Base-by-base conservation (phyloP, 2,113 vertebrate genomes). In the Clarias batrachus region DNA sequence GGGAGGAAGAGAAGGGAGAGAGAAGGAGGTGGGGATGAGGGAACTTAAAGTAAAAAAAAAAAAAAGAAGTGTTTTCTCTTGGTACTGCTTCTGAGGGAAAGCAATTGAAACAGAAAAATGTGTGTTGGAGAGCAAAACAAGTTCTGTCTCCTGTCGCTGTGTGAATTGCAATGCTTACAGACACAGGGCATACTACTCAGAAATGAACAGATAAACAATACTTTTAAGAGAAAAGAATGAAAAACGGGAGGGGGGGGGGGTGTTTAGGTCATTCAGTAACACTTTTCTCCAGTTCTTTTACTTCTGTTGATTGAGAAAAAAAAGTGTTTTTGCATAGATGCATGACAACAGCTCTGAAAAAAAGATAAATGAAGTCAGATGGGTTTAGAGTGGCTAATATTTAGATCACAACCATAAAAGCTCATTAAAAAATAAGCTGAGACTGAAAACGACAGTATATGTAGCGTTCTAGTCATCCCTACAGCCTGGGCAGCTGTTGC, bases 41-140 rank as follows among this genome's bases (percentile, higher is more conserved):
- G 17, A 85, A 86, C 78, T 87, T 89, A 81, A 86, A 88, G 88
- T 66, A 88, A 57, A 82, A 70, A 71, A 81, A 56, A 84, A 87
- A 73, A 33, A 80, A 62, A 60, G 2, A 81, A 81, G 37, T 3
- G 5, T 76, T 54, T 87, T 86, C 76, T 86, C 70, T 63, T 70
- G 62, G 63, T 33, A 13, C 59, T 60, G 85, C 60, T 86, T 90
- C 68, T 83, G 86, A 83, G 79, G 63, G 23, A 86, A 88, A 63
- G 77, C 60, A 80, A 68, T 23, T 77, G 83, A 85, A 87, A 77
- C 80, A 19, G 48, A 88, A 84, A 87, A 37, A 89, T 65, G 70
- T n/a, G 77, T 73, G 83, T 68, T 81, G 65, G 81, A 85, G 77
- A 88, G 70, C 77, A 88, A 84, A 77, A 86, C 74, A 82, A 83